Percentiles rank a stretch among this genome's conserved stretches.
phyloP scores from a whole-genome alignment of 2,888 invertebrate species.

The Drosophila gaucha region DNA sequence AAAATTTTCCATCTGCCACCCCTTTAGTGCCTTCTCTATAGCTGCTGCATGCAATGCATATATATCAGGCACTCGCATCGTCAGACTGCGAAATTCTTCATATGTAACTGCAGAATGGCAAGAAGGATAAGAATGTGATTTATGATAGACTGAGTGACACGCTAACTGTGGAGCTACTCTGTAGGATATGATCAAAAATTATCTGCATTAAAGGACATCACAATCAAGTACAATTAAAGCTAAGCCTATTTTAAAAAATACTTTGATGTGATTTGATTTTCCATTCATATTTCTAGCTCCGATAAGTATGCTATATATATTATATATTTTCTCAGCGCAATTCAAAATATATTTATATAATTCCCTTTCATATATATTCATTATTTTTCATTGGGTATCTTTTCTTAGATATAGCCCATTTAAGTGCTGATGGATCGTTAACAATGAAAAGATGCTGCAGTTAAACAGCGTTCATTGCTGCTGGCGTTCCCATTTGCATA shows the following conservation, averaged over 20 bases:
- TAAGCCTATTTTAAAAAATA: no score
- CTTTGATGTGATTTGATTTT: no score
- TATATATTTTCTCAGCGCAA: neutral
- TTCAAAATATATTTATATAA: neutral
- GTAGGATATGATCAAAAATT: neutral
- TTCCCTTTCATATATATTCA: neutral
- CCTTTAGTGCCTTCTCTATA: neutral
- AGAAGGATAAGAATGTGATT: slow-evolving; percentile 19
- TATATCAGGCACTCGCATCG: slow-evolving; percentile 43
- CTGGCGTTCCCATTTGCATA: slow-evolving; percentile 24
- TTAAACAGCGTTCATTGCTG: slow-evolving; percentile 50
- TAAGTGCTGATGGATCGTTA: slow-evolving; percentile 20
- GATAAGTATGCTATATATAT: slow-evolving; percentile 2
- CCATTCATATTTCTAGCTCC: neutral
- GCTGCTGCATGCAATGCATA: slow-evolving; percentile 17
- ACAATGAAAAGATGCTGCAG: slow-evolving; percentile 39
- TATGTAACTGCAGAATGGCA: slow-evolving; percentile 39
- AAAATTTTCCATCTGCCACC: slow-evolving; percentile 54
- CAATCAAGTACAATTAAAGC: no score
- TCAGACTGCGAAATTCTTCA: slow-evolving; percentile 48
- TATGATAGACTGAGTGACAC: slow-evolving; percentile 7
- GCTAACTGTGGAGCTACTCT: neutral
- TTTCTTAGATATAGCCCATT: slow-evolving; percentile 10
- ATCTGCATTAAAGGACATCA: neutral
- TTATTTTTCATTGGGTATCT: slow-evolving; percentile 7